phyloP scores from a whole-genome alignment of 2,888 invertebrate species.

The Andrena dorsata region DNA sequence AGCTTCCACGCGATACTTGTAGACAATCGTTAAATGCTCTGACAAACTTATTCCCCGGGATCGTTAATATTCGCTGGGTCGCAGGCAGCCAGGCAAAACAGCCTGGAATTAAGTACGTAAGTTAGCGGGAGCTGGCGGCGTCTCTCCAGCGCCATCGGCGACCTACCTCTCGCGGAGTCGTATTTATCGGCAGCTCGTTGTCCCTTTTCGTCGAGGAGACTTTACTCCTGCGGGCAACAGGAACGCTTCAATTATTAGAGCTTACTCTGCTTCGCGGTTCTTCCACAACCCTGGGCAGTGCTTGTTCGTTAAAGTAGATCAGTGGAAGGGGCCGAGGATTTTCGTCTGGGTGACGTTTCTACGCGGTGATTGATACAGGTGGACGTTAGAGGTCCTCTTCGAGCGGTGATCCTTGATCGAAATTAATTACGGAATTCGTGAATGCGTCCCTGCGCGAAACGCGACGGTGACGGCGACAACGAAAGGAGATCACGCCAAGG shows the following conservation, averaged over 20 bases:
- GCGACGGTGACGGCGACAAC: conserved; percentile 52
- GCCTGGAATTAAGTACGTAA: conserved; percentile 38
- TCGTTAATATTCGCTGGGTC: conserved; percentile 37
- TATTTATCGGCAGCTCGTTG: conserved; percentile 39
- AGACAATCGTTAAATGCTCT: conserved; percentile 44
- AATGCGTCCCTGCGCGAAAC: conserved; percentile 49
- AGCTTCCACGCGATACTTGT: background rate
- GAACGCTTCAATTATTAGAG: conserved; percentile 36
- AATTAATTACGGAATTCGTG: conserved; percentile 33
- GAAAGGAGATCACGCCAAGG: conserved; percentile 75
- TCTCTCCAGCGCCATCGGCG: conserved; percentile 27
- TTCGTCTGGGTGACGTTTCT: too few species aligned
- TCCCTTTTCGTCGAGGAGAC: conserved; percentile 17
- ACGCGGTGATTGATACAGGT: too few species aligned
- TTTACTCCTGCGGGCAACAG: conserved; percentile 15
- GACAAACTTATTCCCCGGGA: conserved; percentile 35
- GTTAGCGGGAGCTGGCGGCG: conserved; percentile 21
- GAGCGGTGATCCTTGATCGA: background rate
- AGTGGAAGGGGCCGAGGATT: too few species aligned
- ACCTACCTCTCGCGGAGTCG: conserved; percentile 1
- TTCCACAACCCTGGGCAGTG: background rate
- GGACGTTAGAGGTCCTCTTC: too few species aligned
- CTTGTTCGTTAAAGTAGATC: too few species aligned
- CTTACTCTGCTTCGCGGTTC: conserved; percentile 4
- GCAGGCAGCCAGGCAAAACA: conserved; percentile 31